Evolutionary conservation across 2,113 vertebrate species (phyloP), one percentile per base, ranked within the genome.

Genomic region (Tamias sibiricus): DNA sequence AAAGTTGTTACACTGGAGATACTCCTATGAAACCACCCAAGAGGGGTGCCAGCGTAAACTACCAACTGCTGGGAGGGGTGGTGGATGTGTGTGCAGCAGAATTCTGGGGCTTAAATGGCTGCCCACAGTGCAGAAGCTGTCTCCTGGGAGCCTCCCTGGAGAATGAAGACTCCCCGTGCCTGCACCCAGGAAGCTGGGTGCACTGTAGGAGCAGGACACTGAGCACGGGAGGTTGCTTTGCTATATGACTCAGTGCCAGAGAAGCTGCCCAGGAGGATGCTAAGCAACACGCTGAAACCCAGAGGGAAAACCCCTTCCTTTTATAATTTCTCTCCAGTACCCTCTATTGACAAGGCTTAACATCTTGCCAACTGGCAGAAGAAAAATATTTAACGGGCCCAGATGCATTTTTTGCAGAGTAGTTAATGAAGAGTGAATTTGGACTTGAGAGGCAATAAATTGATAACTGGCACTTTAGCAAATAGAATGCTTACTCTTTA

Each of bases 401-500:
- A 85, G 12, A 66, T 71, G 9, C 8, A 28, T 77, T 75, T 80
- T 92, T 64, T 93, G 40, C 57, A 94, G 68, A 88, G 40, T 30
- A 83, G 85, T 52, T 57, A 77, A 54, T 87, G 47, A 82, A 83
- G 47, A 83, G 16, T 84, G 40, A 87, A 95, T 84, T 26, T 93
- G 49, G 66, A 80, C 66, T 62, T 19, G 24, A 87, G 68, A 90
- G 54, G 57, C 72, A 94, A 74, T 32, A 94, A 75, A 83, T 44
- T 87, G 89, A 30, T 79, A n/a, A 87, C 8, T 92, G 44, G 62
- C 69, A 81, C 6, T 77, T 6, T 54, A 59, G 62, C 59, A 91
- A 95, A 68, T 69, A 66, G 86, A 93, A 95, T 11, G 57, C 71
- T 80, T 83, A 22, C 62, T 94, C 69, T 91, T 83, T 19, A 62